phyloP scores from a whole-genome alignment of 2,113 vertebrate genomes.

The Psittacus erithacus region DNA sequence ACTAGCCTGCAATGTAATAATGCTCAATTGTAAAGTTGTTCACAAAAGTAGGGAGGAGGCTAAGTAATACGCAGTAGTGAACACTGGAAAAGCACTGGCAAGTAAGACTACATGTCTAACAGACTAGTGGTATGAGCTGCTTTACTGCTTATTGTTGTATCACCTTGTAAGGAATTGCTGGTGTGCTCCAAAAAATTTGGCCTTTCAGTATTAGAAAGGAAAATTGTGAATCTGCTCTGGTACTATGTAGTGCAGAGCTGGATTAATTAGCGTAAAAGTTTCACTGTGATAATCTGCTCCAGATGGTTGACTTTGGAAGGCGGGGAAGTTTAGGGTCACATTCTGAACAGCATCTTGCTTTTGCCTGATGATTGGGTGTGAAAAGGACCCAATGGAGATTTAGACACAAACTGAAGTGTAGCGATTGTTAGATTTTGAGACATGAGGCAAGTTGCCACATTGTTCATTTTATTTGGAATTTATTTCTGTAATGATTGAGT shows the following conservation, averaged over 20 bases:
- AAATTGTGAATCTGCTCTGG: rapidly evolving
- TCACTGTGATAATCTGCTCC: neutral
- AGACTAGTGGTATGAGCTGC: neutral
- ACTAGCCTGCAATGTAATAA: neutral
- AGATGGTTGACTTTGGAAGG: neutral
- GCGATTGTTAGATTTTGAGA: neutral
- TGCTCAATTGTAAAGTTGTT: neutral
- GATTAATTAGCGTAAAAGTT: neutral
- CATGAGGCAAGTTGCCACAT: neutral
- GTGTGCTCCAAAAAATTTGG: neutral
- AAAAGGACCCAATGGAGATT: neutral
- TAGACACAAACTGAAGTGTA: neutral
- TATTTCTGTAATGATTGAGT: neutral
- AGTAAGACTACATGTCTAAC: neutral
- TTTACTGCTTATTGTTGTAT: neutral
- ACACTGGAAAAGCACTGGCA: neutral
- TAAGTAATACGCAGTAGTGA: neutral
- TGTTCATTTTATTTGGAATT: neutral
- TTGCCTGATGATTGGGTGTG: neutral
- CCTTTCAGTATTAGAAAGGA: neutral
- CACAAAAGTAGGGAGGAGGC: neutral
- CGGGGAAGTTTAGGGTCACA: neutral
- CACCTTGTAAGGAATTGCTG: neutral
- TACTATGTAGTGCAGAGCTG: neutral
- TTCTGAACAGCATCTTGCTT: neutral